These are phyloP conservation scores for Drosophila algonquin DNA, from an alignment of 2,888 invertebrate genomes.

Conservation along the genomic window DNA sequence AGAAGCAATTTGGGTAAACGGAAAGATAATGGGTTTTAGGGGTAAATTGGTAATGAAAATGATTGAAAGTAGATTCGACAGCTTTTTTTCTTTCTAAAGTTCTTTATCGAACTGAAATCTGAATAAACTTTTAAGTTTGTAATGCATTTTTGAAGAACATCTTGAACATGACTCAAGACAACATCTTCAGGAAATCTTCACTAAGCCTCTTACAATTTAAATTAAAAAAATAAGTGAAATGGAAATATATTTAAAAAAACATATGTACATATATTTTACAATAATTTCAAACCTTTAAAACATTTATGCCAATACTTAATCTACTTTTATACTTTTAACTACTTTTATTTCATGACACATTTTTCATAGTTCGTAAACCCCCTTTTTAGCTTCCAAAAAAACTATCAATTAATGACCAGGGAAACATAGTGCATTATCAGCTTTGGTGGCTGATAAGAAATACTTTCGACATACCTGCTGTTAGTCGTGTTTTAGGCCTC, in stretches of 20 bases:
- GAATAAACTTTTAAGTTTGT: background rate
- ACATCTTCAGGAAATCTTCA: too few species aligned
- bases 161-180: too few species aligned
- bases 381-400: background rate
- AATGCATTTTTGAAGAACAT: background rate
- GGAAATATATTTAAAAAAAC: too few species aligned
- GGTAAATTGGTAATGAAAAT: background rate
- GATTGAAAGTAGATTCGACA: background rate
- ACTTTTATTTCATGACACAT: constrained; percentile 7
- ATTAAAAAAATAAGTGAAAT: too few species aligned
- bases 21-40: background rate
- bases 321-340: background rate
- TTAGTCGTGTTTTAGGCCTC: constrained; percentile 23
- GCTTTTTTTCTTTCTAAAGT: background rate
- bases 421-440: constrained; percentile 30
- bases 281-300: too few species aligned
- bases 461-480: constrained; percentile 21
- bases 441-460: constrained; percentile 21
- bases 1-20: background rate
- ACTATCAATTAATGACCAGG: constrained; percentile 35
- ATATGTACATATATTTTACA: too few species aligned
- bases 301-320: background rate
- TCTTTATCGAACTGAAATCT: background rate
- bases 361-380: background rate
- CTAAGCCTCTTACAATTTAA: too few species aligned